Conservation (phyloP, 2,113 vertebrate species). For the Scatophagus argus region DNA sequence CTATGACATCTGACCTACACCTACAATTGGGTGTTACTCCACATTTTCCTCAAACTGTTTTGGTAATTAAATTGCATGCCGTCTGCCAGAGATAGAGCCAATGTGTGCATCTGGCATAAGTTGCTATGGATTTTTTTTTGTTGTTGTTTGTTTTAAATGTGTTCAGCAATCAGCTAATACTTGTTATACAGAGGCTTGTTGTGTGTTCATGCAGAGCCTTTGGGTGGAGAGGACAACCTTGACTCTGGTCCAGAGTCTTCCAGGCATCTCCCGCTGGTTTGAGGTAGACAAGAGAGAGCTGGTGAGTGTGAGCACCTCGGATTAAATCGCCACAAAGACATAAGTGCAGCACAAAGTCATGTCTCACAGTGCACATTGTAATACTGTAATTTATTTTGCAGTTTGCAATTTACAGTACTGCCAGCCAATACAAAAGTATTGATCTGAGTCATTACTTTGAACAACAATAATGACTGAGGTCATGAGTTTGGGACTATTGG, state of each 20-base stretch:
- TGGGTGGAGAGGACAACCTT: constrained; percentile 98
- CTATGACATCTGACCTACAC: constrained; percentile 50
- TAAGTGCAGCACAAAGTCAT: background rate
- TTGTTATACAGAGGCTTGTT: constrained; percentile 2
- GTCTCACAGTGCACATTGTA: constrained; percentile 8
- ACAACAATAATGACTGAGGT: constrained; percentile 37
- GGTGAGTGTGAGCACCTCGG: constrained; percentile 83
- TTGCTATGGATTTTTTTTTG: constrained; percentile 29
- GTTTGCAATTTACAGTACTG: constrained; percentile 29
- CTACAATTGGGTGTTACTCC: constrained; percentile 40
- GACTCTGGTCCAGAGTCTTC: constrained; percentile 96
- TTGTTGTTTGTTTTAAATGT: no score
- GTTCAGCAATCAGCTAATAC: constrained; percentile 7
- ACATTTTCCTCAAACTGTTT: constrained; percentile 21
- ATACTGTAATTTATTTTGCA: constrained; percentile 34
- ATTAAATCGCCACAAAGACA: constrained; percentile 13
- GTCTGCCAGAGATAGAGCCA: background rate
- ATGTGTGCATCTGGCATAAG: constrained; percentile 7
- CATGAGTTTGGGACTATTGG: constrained; percentile 40
- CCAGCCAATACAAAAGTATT: constrained; percentile 40
- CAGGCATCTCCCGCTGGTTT: constrained; percentile 99
- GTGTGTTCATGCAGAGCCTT: constrained; percentile 87
- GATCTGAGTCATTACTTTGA: constrained; percentile 50
- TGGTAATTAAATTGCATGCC: constrained; percentile 29
- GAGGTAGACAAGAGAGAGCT: constrained; percentile 98